Evolutionary conservation across 2,888 invertebrate species (phyloP).

Genomic region (Exephanes ischioxanthus): DNA sequence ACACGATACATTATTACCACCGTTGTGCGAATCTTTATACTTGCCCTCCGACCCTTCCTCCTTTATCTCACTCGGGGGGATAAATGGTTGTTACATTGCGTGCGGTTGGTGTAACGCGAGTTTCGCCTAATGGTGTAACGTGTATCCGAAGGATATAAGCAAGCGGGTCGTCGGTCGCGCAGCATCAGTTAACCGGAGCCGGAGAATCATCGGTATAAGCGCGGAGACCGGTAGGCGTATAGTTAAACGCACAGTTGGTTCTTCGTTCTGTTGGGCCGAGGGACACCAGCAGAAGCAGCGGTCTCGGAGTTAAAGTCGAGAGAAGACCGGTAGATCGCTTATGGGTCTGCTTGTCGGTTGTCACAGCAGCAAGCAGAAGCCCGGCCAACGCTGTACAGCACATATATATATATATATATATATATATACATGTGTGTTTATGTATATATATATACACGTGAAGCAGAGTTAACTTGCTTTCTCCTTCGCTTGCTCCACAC

Average conservation of each 20-base stretch:
- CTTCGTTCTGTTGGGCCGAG: conserved; percentile 50
- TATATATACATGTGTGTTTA: neutral
- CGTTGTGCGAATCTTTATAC: conserved; percentile 55
- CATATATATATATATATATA: neutral
- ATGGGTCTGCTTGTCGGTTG: conserved; percentile 77
- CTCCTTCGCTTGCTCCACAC: conserved; percentile 55
- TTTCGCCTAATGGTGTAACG: conserved; percentile 63
- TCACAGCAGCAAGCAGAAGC: conserved; percentile 72
- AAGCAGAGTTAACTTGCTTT: conserved; percentile 52
- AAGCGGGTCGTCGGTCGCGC: conserved; percentile 55
- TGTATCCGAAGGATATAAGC: conserved; percentile 51
- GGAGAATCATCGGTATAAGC: conserved; percentile 41
- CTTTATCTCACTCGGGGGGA: conserved; percentile 59
- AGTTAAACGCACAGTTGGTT: conserved; percentile 54
- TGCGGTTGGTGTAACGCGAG: conserved; percentile 49
- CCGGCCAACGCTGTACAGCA: conserved; percentile 24
- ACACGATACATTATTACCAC: conserved; percentile 56
- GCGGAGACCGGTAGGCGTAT: conserved; percentile 60
- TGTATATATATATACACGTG: neutral
- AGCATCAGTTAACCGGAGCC: neutral
- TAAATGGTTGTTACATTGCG: conserved; percentile 27
- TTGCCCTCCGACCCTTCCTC: conserved; percentile 58
- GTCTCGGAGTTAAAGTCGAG: conserved; percentile 42
- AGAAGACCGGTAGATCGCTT: conserved; percentile 75
- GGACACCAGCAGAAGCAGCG: conserved; percentile 46